phyloP scores from a whole-genome alignment of 2,797 vertebrate species.

The Limnodromus scolopaceus region DNA sequence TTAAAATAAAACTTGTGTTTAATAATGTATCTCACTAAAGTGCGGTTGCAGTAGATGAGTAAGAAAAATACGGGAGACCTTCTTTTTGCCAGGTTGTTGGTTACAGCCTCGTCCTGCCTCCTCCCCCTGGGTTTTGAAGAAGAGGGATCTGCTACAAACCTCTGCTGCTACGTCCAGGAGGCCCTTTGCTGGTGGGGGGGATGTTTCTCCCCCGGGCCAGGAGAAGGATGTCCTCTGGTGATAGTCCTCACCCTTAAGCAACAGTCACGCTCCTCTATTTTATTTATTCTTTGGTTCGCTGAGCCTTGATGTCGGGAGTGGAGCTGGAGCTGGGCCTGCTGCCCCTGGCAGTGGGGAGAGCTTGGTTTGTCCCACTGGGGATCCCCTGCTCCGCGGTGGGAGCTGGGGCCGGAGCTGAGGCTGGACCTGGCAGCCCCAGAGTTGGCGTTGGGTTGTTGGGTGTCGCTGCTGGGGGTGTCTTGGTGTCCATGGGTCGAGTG shows the following conservation, averaged over 20 bases:
- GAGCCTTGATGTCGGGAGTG: neutral
- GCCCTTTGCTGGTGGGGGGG: neutral
- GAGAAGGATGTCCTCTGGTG: neutral
- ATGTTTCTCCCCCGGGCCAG: neutral
- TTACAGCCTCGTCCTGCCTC: neutral
- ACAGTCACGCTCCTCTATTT: accelerated
- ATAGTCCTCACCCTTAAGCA: neutral
- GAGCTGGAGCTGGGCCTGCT: neutral
- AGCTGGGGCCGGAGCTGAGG: neutral
- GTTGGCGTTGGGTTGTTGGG: too few relatives aligned
- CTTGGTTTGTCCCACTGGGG: neutral
- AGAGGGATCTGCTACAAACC: neutral
- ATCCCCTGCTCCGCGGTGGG: neutral
- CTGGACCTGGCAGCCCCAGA: accelerated
- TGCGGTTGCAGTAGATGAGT: neutral
- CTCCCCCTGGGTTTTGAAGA: neutral
- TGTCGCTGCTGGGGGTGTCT: neutral
- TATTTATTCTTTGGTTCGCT: neutral
- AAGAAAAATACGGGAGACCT: neutral
- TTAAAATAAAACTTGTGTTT: neutral
- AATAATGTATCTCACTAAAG: neutral
- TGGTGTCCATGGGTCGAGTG: accelerated
- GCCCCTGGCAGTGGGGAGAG: neutral
- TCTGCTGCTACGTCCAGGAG: neutral
- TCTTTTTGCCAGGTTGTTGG: neutral